Evolutionary conservation across 2,888 invertebrate genomes (phyloP), one percentile per base, ranked within the genome.

Genomic region (Notocelia uddmanniana): DNA sequence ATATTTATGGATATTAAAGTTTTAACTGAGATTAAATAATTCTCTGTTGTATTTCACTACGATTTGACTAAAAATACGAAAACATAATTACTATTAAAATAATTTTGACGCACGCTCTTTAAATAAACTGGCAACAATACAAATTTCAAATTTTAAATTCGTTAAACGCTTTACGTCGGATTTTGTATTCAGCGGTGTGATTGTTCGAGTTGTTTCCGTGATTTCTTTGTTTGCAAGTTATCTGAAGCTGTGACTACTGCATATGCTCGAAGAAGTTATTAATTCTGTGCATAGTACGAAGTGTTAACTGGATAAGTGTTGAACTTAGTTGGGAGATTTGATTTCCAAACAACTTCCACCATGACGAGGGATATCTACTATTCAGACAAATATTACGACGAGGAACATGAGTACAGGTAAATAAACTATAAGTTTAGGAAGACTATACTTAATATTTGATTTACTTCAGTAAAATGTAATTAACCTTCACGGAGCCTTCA

Each of bases 331-430:
- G 21, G 21, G 15, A 31, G 45, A 71, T 21, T 59, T 45, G 58
- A 23, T 31, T 21, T 59, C 15, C 9, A 8, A 6, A 41, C 23
- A 75, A 71, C 73, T 73, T 52, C 66, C 74, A 84, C 64, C 71
- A 96, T 96, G 96, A 89, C 95, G 77, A 80, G 96, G 88, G 96
- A 97, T 77, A 98, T 98, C 81, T 98, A 97, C 85, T 98, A 98
- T 89, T 98, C 98, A 0, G 97, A 97, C 78, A 98, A 98, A 95
- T 98, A 98, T 89, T 97, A 95, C 83, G 98, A 98, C 83, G 98
- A 98, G 74, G 95, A 96, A 79, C 97, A 96, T 85, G 98, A 98
- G 90, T 98, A 98, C 94, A 96, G 98, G 98, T 98, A 94, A 31
- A 15, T 60, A 31, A 31, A 63, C 54, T 13, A 13, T 19, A 19